phyloP scores from a whole-genome alignment of 92 coral and sea anemone species.

The Zoanthus sansibaricus region DNA sequence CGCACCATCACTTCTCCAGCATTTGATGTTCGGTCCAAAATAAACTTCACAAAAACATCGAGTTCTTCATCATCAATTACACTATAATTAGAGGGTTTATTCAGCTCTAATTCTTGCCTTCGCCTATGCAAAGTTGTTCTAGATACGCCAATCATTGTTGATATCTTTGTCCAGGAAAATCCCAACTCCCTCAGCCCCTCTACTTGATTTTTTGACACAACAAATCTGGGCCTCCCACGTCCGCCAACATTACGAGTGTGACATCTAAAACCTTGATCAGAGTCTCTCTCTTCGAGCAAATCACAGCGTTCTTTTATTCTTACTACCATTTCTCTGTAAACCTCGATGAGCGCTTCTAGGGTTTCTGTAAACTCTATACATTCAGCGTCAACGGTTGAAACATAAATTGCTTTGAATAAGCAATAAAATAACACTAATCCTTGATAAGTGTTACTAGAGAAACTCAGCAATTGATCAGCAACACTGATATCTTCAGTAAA shows the following conservation, averaged over 20 bases:
- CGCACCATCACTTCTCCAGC: conserved; percentile 61
- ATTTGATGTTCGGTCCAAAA: conserved; percentile 50
- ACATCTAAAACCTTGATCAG: conserved; percentile 31
- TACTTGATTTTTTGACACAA: conserved; percentile 48
- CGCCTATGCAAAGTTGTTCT: conserved; percentile 59
- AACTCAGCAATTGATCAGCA: conserved; percentile 7
- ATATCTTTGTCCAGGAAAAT: conserved; percentile 67
- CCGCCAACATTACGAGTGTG: conserved; percentile 33
- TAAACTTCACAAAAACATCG: conserved; percentile 54
- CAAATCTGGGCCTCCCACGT: conserved; percentile 58
- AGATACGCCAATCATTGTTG: conserved; percentile 62
- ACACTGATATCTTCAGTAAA: conserved; percentile 36
- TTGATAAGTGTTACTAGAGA: conserved; percentile 18
- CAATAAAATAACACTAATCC: conserved; percentile 35
- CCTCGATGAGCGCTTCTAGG: conserved; percentile 32
- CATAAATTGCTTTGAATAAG: conserved; percentile 35
- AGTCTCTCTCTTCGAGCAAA: conserved; percentile 32
- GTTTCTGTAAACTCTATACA: conserved; percentile 34
- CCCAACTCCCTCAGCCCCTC: conserved; percentile 60
- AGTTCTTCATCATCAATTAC: conserved; percentile 58
- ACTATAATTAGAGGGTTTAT: conserved; percentile 43
- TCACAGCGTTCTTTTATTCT: conserved; percentile 34
- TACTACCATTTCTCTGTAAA: conserved; percentile 22
- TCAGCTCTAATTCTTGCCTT: conserved; percentile 51
- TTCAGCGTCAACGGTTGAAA: conserved; percentile 32